phyloP scores from a whole-genome alignment of 2,113 vertebrate genomes.

The Mustelus asterias region DNA sequence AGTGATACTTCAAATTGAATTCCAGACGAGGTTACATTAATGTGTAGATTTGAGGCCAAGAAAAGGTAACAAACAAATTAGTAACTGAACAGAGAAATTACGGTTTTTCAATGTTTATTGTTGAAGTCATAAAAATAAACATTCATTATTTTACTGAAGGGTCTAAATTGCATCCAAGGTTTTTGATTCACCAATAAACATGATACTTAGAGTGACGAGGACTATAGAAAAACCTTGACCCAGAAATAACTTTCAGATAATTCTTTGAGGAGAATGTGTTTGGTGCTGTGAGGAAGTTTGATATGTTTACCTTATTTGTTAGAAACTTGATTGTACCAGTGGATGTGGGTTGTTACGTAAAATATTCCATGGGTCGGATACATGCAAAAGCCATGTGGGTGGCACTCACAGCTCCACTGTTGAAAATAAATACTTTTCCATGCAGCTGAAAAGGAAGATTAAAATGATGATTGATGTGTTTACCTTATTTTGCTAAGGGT shows the following conservation, averaged over 20 bases:
- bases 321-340: not conserved
- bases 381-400: not conserved
- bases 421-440: slow-evolving; percentile 15
- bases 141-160: not conserved
- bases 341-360: slow-evolving; percentile 16
- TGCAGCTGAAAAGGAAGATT: not conserved
- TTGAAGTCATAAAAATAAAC: not conserved
- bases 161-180: not conserved
- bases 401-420: not conserved
- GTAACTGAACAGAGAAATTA: not conserved
- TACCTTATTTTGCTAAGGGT: not conserved
- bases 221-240: not conserved
- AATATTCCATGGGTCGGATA: slow-evolving; percentile 11
- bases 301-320: not conserved
- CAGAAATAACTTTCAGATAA: not conserved
- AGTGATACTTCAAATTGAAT: not conserved
- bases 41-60: not conserved
- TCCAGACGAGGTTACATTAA: not conserved
- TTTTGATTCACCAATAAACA: not conserved
- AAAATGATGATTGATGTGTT: not conserved
- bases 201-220: not conserved
- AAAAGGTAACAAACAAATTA: not conserved
- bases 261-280: not conserved
- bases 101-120: not conserved
- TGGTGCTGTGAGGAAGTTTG: not conserved